Percentiles rank a stretch among this genome's conserved stretches.
Conservation (phyloP, 2,797 vertebrate genomes). For the Darevskia nairensis region DNA sequence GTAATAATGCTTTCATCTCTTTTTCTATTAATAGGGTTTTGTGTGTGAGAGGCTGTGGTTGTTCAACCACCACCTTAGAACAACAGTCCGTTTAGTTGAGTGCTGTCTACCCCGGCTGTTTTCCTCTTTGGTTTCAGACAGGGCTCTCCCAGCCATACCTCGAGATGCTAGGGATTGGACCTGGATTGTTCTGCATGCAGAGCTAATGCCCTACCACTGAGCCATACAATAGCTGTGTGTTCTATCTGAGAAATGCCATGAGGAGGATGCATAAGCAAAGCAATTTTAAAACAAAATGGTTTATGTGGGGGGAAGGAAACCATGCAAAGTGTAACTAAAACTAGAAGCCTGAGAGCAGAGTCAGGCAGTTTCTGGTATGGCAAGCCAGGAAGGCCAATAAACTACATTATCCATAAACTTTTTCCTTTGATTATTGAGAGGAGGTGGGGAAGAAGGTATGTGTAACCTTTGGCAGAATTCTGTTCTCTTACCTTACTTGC, state of each 20-base stretch:
- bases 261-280: no score
- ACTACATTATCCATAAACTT: background rate
- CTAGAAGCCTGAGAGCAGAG: background rate
- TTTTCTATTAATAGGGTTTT: background rate
- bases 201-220: no score
- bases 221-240: no score
- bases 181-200: no score
- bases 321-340: background rate
- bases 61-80: background rate
- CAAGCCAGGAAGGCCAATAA: background rate
- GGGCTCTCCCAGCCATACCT: no score
- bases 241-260: no score
- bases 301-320: no score
- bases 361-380: background rate
- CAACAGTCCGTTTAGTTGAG: no score
- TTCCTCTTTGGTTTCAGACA: no score
- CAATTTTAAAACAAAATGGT: no score
- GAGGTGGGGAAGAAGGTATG: background rate
- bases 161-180: no score
- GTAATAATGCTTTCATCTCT: slow-evolving; percentile 14
- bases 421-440: background rate
- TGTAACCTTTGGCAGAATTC: background rate
- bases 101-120: no score
- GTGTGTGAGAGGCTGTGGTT: background rate
- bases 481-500: background rate